These are phyloP conservation scores for Distichodus sexfasciatus DNA, from an alignment of 2,797 vertebrate genomes.

Conservation along the genomic window DNA sequence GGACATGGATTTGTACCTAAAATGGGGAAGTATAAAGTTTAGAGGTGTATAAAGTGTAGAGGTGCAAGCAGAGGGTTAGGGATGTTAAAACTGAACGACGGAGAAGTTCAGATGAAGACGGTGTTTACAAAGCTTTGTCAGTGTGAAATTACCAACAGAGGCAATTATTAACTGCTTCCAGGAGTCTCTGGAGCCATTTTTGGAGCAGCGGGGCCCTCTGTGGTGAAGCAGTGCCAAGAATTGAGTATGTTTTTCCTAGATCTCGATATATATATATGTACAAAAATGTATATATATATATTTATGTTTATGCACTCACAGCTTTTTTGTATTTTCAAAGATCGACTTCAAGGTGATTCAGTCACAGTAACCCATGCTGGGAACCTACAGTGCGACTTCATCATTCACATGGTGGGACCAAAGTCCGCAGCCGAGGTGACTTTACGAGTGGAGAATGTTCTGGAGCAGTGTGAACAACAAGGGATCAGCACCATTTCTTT, in stretches of 20 bases:
- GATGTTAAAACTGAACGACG: no score
- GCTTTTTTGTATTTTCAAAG: conserved; percentile 27
- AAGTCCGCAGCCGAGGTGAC: conserved; percentile 28
- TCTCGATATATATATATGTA: background rate
- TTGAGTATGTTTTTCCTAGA: conserved; percentile 44
- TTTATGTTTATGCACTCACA: background rate
- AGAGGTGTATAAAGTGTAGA: no score
- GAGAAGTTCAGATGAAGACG: no score
- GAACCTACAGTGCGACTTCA: conserved; percentile 56
- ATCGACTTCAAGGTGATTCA: conserved; percentile 40
- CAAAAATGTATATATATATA: no score
- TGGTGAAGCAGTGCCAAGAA: conserved; percentile 45
- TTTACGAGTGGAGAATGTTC: conserved; percentile 52
- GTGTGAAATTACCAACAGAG: no score
- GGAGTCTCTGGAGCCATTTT: conserved; percentile 58
- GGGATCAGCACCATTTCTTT: conserved; percentile 60
- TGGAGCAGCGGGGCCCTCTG: conserved; percentile 47
- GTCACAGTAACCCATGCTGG: conserved; percentile 57
- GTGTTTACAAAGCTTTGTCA: no score
- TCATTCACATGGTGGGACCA: conserved; percentile 61
- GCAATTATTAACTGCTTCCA: conserved; percentile 18
- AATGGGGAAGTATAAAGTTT: no score
- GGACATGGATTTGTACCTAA: no score
- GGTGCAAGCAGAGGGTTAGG: no score
- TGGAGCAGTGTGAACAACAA: conserved; percentile 59